Percentiles rank a stretch among this genome's conserved stretches.
These are phyloP conservation scores for Pygocentrus nattereri DNA, from an alignment of 2,797 vertebrate genomes.

Conservation along the genomic window DNA sequence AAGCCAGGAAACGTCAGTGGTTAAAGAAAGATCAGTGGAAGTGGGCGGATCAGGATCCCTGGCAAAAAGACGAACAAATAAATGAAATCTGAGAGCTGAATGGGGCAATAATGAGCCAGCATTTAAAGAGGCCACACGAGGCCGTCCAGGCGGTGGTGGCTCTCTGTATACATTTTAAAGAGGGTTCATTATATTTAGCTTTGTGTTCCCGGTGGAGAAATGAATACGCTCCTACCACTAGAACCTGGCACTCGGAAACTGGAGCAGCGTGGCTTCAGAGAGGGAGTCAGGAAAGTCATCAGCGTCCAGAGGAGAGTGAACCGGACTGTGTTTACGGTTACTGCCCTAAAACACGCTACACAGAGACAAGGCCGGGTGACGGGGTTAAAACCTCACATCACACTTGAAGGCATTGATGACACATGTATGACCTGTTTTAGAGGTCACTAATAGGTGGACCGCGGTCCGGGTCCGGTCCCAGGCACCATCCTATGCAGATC, in stretches of 20 bases:
- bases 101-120: background rate
- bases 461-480: too few species aligned
- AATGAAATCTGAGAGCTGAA: background rate
- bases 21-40: background rate
- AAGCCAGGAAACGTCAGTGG: background rate
- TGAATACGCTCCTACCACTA: conserved; percentile 71
- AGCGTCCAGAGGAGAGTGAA: too few species aligned
- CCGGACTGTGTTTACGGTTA: too few species aligned
- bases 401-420: too few species aligned
- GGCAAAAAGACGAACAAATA: background rate
- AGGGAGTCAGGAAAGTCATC: conserved; percentile 45
- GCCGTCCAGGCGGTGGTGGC: background rate
- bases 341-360: too few species aligned
- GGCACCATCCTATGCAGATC: too few species aligned
- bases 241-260: conserved; percentile 65
- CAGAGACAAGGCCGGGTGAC: too few species aligned
- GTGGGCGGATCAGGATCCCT: too few species aligned
- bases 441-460: too few species aligned
- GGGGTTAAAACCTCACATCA: too few species aligned
- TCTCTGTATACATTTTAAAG: conserved; percentile 70
- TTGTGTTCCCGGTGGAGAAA: conserved; percentile 72
- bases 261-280: conserved; percentile 53
- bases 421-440: too few species aligned
- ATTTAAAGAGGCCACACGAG: background rate
- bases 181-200: conserved; percentile 77